phyloP scores from a whole-genome alignment of 2,888 invertebrate genomes.

The Polydrusus cervinus region DNA sequence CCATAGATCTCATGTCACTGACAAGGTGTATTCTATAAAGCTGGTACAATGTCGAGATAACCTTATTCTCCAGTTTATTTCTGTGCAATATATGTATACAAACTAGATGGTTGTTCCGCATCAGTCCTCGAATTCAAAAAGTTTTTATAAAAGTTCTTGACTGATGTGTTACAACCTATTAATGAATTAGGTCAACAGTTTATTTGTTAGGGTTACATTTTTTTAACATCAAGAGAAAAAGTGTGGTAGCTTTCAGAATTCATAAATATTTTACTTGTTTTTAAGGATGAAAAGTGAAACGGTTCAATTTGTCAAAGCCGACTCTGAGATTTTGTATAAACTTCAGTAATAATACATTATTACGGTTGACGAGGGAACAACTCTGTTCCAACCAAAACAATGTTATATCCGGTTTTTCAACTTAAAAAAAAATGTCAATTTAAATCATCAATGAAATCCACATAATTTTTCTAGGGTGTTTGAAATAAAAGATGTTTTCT shows the following conservation, averaged over 20 bases:
- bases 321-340: too few relatives aligned
- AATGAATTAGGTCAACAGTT: slow-evolving; percentile 3
- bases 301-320: too few relatives aligned
- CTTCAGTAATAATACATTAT: too few relatives aligned
- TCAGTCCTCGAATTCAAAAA: slow-evolving; percentile 1
- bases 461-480: too few relatives aligned
- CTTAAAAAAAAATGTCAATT: too few relatives aligned
- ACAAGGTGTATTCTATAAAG: slow-evolving; percentile 31
- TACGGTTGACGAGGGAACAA: too few relatives aligned
- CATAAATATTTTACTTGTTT: background rate
- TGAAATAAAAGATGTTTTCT: too few relatives aligned
- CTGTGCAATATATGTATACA: slow-evolving; percentile 44
- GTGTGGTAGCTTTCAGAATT: background rate
- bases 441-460: too few relatives aligned
- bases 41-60: slow-evolving; percentile 35
- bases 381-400: too few relatives aligned
- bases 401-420: too few relatives aligned
- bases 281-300: too few relatives aligned
- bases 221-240: slow-evolving; percentile 19
- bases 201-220: background rate
- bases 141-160: background rate
- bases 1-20: slow-evolving; percentile 25
- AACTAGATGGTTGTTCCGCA: slow-evolving; percentile 25
- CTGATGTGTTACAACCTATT: slow-evolving; percentile 23
- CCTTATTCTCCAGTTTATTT: slow-evolving; percentile 28